Base-by-base conservation (phyloP, 2,888 invertebrate species). In the Erpobdella octoculata region DNA sequence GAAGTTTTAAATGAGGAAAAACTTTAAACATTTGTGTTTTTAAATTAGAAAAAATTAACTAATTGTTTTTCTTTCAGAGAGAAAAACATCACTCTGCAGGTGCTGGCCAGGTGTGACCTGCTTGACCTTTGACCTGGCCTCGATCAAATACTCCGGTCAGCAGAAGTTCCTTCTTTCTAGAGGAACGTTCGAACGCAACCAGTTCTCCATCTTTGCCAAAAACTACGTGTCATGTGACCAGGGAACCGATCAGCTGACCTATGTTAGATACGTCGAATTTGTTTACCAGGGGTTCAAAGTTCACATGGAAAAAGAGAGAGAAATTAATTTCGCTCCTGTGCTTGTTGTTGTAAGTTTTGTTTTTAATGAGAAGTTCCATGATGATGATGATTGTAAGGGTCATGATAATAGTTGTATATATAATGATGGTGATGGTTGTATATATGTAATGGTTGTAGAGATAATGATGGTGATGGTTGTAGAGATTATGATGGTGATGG, bases 261-360 rank as follows among this genome's bases (percentile, higher is more conserved):
- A 21, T 25, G 35, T 65, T 33, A 12, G 38, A 38, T 65, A 65
- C 37, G 65, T 65, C 25, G 65, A 65, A 21, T 65, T 65, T 21
- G 65, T 65, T 9, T 65, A 37, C 37, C 12, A 65, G 21, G 65
- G 37, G 6, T 35, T 15, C 36, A 37, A 4, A 36, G 65, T 65
- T 9, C 36, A 37, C 37, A 33, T 65, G 65, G 36, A 65, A 37
- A 65, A 36, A 21, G 65, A 65, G 25, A n/a, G 35, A 25, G 62
- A 62, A 18, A 28, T 6, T 28, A 35, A 5, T 25, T n/a, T 6
- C 8, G 9, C 62, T 33, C 5, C 62, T 18, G 62, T 62, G 62
- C 28, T 62, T 62, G 62, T 28, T 31, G 62, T 62, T 8, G 62
- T 62, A 5, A 8, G 62, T 62, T n/a, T 41, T 12, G n/a, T n/a